phyloP scores from a whole-genome alignment of 2,113 vertebrate genomes.

The Etia nguti region DNA sequence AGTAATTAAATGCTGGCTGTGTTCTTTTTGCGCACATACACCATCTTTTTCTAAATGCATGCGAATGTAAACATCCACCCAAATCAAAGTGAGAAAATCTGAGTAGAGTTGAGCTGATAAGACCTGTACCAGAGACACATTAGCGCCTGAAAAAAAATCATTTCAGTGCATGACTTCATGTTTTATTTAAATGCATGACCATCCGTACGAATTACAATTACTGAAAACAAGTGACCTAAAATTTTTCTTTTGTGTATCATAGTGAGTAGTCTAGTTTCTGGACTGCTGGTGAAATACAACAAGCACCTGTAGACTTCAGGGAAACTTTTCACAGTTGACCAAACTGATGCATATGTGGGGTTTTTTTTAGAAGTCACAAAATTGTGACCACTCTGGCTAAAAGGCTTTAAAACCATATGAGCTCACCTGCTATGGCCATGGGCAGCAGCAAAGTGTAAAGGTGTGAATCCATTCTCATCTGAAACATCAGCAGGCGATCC shows the following conservation, averaged over 20 bases:
- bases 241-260: background rate
- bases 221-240: background rate
- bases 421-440: conserved; percentile 84
- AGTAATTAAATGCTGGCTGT: background rate
- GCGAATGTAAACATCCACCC: background rate
- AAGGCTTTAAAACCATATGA: background rate
- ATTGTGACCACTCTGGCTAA: background rate
- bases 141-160: background rate
- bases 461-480: conserved; percentile 87
- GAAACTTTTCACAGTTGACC: background rate
- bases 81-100: background rate
- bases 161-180: background rate
- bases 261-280: background rate
- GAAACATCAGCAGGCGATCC: conserved; percentile 82
- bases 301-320: background rate
- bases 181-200: background rate
- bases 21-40: background rate
- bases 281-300: background rate
- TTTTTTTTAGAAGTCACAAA: background rate
- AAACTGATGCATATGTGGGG: background rate
- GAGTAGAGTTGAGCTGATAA: background rate
- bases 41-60: background rate
- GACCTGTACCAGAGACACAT: background rate
- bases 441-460: conserved; percentile 87
- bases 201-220: background rate